Conservation (phyloP, 2,113 vertebrate species). For the Bothrops jararaca region DNA sequence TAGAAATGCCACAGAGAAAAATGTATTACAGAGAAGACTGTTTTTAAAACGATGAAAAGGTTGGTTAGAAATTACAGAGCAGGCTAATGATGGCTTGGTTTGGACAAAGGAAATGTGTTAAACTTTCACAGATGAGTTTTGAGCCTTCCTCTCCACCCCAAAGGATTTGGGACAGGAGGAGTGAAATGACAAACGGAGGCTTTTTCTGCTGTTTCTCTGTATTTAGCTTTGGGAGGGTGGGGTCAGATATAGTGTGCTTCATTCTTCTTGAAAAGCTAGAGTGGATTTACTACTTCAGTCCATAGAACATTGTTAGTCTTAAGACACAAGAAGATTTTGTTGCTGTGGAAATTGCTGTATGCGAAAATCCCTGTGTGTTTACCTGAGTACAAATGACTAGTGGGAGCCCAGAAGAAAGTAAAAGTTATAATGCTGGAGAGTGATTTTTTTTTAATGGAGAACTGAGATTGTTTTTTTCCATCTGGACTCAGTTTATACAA, state of each 20-base stretch:
- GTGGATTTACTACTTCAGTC: neutral
- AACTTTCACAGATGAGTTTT: neutral
- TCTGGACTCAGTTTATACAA: neutral
- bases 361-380: neutral
- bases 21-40: neutral
- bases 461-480: neutral
- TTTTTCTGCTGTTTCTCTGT: neutral
- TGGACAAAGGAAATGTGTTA: neutral
- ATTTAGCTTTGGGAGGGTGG: neutral
- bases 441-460: neutral
- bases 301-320: neutral
- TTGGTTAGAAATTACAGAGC: neutral
- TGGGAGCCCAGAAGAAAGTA: neutral
- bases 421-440: neutral
- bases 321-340: neutral
- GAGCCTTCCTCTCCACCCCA: no score
- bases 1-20: neutral
- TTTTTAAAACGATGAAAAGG: neutral
- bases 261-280: neutral
- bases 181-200: neutral
- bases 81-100: neutral
- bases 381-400: neutral
- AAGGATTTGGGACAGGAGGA: neutral
- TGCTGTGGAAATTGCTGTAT: neutral
- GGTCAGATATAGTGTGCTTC: neutral